Evolutionary conservation across 2,113 vertebrate genomes (phyloP).

Genomic region (Regulus satrapa): DNA sequence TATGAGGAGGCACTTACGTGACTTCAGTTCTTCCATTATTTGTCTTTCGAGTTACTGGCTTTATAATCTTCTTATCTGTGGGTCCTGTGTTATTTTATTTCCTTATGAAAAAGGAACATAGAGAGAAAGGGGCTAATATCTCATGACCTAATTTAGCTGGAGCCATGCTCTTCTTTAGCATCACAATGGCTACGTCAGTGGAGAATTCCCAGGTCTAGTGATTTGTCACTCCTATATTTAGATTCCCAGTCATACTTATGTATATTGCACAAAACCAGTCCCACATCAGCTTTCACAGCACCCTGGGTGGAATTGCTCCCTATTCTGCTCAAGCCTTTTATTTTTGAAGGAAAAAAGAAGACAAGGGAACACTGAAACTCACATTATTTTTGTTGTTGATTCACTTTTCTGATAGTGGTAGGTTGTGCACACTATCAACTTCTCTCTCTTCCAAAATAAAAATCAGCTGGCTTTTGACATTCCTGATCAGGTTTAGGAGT

Average conservation of each 20-base stretch:
- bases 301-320: not conserved
- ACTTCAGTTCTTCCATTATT: slow-evolving; percentile 17
- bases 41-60: not conserved
- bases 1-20: not conserved
- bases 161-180: not conserved
- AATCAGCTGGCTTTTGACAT: not conserved
- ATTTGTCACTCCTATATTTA: slow-evolving; percentile 21
- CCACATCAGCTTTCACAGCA: not conserved
- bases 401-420: not conserved
- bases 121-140: slow-evolving; percentile 33
- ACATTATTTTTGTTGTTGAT: not conserved
- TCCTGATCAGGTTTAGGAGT: not conserved
- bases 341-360: not conserved
- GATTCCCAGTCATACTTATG: not conserved
- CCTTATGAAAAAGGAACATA: slow-evolving; percentile 13
- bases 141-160: slow-evolving; percentile 34
- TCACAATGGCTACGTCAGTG: not conserved
- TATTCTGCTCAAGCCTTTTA: not conserved
- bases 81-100: slow-evolving; percentile 8
- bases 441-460: not conserved
- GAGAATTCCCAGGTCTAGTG: not conserved
- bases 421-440: not conserved
- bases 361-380: not conserved
- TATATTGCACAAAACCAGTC: not conserved
- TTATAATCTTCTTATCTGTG: slow-evolving; percentile 25